A percentile compares a stretch with the other conserved stretches of the same genome.
phyloP scores from a whole-genome alignment of 2,797 vertebrate genomes.

The Pitangus sulphuratus region DNA sequence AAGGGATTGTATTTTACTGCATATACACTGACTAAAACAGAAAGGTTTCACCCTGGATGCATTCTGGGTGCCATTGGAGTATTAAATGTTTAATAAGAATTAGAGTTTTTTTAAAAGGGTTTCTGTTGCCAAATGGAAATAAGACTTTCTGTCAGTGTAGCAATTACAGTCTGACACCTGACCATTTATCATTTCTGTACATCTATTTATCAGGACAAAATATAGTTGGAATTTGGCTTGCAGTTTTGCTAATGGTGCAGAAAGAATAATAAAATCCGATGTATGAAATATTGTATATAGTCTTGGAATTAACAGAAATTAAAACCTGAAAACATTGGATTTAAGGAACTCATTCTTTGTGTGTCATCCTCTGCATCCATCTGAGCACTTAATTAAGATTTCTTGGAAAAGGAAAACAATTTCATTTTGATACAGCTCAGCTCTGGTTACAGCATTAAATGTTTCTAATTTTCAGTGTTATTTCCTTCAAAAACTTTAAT shows the following conservation, averaged over 20 bases:
- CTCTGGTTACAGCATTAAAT: neutral
- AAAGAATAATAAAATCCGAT: neutral
- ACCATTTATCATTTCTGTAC: neutral
- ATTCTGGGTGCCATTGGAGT: neutral
- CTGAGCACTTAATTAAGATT: neutral
- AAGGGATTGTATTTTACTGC: neutral
- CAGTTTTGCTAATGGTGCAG: neutral
- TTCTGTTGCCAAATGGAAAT: neutral
- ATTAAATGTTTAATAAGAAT: neutral
- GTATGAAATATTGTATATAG: neutral
- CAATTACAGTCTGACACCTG: neutral
- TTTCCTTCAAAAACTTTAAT: neutral
- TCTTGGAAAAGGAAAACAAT: neutral
- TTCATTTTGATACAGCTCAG: neutral
- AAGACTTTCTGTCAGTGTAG: neutral
- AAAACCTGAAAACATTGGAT: neutral
- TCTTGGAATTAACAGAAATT: neutral
- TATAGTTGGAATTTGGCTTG: neutral
- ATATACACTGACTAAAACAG: neutral
- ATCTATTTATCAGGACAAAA: neutral
- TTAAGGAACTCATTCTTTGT: neutral
- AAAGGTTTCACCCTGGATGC: neutral
- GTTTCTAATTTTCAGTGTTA: neutral
- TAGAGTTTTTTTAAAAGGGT: neutral
- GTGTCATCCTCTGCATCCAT: neutral